Evolutionary conservation across 1,140 invertebrate genomes (phyloP), one percentile per base, ranked within the genome.

Genomic region (Drosophila navojoa): DNA sequence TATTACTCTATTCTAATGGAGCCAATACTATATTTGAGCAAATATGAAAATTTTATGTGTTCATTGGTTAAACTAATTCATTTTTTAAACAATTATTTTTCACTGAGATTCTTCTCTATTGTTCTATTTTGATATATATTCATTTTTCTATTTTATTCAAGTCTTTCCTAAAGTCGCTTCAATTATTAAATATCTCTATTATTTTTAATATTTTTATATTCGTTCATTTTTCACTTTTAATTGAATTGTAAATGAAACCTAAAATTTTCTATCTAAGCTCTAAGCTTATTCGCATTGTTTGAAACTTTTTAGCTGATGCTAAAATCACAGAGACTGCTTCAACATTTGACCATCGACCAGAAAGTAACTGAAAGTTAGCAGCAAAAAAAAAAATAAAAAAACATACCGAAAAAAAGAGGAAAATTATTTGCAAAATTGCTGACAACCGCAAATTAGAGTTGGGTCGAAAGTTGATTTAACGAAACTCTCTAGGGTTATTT

Each of bases 381-480:
- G 11, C 19, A n/a, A 62, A 32, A 7, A 7, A 32, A 32, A 10
- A 7, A 32, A 32, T 1, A 32, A 32, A 32, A 32, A 1, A 29
- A 29, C 27, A 29, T 0, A 29, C 5, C 3, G n/a, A 5, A 32
- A 32, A 32, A 32, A 44, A 44, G 15, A 9, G 42, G 15, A 9
- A 45, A 78, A 71, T 58, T 54, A 66, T 75, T 66, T 66, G 13
- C 9, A 54, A 81, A 75, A 75, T 81, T 81, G 75, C 77, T 69
- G 75, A 71, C 66, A 76, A 66, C 81, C 78, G 52, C 81, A 85
- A 78, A 85, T 78, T 86, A 67, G 78, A 69, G 58, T 32, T 27
- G 63, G 67, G 55, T 72, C 68, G 47, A 68, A 73, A 78, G 81
- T 72, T 62, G 67, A 85, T 81, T 85, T 78, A 85, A 81, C 42